Base-by-base conservation (phyloP, 1,140 invertebrate genomes). In the Pseudoatta argentina region DNA sequence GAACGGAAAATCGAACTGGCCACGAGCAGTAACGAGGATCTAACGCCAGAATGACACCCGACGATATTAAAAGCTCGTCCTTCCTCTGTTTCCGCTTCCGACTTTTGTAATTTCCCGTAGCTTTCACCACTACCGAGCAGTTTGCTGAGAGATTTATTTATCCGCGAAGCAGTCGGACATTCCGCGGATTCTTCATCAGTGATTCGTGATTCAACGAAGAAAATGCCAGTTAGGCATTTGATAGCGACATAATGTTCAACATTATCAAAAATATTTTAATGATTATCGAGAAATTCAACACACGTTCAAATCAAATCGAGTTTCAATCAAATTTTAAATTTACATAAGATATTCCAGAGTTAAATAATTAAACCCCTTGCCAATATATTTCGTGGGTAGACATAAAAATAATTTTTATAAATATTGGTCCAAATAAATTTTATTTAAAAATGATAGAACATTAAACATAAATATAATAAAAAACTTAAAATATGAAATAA, bases 81-180 rank as follows among this genome's bases (percentile, higher is more conserved):
- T 92, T 93, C 92, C 91, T 88, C 90, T 91, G 89, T 92, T 91
- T 94, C 93, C 93, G 91, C 91, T 94, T 94, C 94, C 94, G 94
- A 95, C 94, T 94, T 94, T 95, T 94, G 93, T 94, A 94, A 94
- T 95, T 95, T 94, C 94, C 94, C 93, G 91, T 92, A 92, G 93
- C 92, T 93, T 92, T 92, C 93, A 93, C 67, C 34, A 87, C 76
- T 59, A 85, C 55, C 63, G 72, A 72, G 63, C 76, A 85, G 86
- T 86, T 78, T 51, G 64, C 66, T 77, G 89, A 78, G 77, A 72
- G 89, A 91, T 90, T 91, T 91, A 91, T 90, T 91, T 91, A 91
- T 90, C 89, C 81, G 83, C 83, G 63, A 83, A 77, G 72, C 71
- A 57, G 66, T 48, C 66, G 79, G 87, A 59, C 82, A 61, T 59